A percentile compares a stretch with the other conserved stretches of the same genome.
phyloP scores from a whole-genome alignment of 2,113 vertebrate species.

The Crocuta crocuta region DNA sequence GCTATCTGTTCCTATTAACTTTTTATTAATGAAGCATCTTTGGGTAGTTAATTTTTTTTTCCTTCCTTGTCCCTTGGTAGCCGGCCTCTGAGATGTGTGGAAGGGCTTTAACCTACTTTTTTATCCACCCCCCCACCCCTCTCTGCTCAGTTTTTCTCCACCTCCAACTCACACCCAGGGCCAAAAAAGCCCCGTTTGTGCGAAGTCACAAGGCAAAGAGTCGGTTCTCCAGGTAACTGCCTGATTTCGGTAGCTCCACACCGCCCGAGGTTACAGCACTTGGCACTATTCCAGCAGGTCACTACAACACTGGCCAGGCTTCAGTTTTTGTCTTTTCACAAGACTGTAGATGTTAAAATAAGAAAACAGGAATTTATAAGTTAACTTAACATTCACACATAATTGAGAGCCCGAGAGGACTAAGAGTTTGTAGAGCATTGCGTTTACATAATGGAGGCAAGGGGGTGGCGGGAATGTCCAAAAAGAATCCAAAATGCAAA shows the following conservation, averaged over 20 bases:
- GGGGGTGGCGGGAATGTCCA: background rate
- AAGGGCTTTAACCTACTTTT: constrained; percentile 11
- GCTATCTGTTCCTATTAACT: constrained; percentile 40
- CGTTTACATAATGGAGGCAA: background rate
- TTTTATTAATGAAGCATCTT: constrained; percentile 47
- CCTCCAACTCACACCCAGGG: background rate
- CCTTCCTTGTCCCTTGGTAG: background rate
- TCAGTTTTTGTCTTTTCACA: background rate
- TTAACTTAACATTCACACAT: background rate
- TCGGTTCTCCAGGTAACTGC: background rate
- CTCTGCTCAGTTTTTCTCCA: background rate
- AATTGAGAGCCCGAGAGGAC: background rate
- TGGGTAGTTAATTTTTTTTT: background rate
- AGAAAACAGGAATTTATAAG: constrained; percentile 21
- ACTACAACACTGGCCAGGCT: background rate
- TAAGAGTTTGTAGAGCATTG: background rate
- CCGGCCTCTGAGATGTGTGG: background rate
- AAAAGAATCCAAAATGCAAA: constrained; percentile 50
- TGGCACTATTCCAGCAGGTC: constrained; percentile 26
- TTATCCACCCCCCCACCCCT: background rate
- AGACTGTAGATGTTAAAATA: background rate
- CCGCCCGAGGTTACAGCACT: rapidly evolving
- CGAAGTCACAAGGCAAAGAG: background rate
- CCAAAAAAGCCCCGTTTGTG: background rate
- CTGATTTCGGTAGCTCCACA: background rate